Evolutionary conservation across 2,888 invertebrate genomes (phyloP).

Genomic region (Anoplius nigerrimus): DNA sequence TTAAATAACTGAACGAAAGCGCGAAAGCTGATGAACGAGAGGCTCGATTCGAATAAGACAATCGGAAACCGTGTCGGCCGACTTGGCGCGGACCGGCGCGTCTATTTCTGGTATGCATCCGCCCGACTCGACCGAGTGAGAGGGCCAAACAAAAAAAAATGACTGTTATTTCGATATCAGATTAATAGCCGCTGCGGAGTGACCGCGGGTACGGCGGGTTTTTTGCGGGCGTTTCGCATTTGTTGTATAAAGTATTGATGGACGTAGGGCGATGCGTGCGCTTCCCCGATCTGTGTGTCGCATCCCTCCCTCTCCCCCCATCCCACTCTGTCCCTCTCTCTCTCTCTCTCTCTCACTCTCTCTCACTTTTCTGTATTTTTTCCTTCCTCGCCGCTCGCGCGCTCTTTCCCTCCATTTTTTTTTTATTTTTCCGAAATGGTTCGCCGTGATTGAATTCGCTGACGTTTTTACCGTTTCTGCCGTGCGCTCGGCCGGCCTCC

Average conservation of each 20-base stretch:
- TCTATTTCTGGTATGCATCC: no score
- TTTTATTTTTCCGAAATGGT: slow-evolving; percentile 45
- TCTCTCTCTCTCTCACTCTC: not conserved
- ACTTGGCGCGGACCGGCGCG: not conserved
- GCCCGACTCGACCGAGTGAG: not conserved
- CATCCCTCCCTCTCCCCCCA: slow-evolving; percentile 19
- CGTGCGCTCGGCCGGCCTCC: slow-evolving; percentile 16
- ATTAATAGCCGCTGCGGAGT: slow-evolving; percentile 66
- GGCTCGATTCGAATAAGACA: no score
- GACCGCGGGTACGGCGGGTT: slow-evolving; percentile 64
- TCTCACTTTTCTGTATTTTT: no score
- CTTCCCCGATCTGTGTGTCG: slow-evolving; percentile 34
- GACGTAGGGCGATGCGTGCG: slow-evolving; percentile 47
- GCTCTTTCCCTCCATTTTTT: not conserved
- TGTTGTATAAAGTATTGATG: slow-evolving; percentile 67
- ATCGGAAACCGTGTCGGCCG: not conserved
- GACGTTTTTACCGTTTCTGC: slow-evolving; percentile 45
- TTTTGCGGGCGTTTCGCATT: slow-evolving; percentile 68
- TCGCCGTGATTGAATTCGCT: slow-evolving; percentile 53
- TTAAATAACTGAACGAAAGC: no score
- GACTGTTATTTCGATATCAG: slow-evolving; percentile 63
- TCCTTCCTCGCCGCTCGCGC: slow-evolving; percentile 23
- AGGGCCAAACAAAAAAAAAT: slow-evolving; percentile 49
- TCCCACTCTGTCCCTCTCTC: slow-evolving; percentile 7
- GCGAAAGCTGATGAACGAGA: no score